These are phyloP conservation scores for Suricata suricatta DNA, from an alignment of 2,113 vertebrate species.

Conservation along the genomic window DNA sequence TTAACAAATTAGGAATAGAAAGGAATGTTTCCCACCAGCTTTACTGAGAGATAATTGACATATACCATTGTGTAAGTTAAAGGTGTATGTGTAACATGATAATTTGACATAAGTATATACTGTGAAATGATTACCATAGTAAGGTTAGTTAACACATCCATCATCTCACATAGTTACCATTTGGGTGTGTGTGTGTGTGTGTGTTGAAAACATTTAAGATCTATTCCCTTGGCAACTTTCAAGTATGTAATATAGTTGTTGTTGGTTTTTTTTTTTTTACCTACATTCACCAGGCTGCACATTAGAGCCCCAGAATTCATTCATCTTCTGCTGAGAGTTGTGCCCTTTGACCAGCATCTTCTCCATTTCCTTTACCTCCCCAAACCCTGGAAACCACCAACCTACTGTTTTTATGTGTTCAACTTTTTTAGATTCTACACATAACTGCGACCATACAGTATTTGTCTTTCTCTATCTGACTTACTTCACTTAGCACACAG, in stretches of 20 bases:
- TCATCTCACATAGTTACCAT: not conserved
- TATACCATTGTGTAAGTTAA: not conserved
- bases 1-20: not conserved
- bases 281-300: not conserved
- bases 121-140: not conserved
- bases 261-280: too few relatives aligned
- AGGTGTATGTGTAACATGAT: not conserved
- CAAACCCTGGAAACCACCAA: not conserved
- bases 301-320: not conserved
- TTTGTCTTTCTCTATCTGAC: not conserved
- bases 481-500: not conserved
- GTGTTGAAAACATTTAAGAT: not conserved
- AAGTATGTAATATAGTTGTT: not conserved
- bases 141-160: not conserved
- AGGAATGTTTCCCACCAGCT: not conserved
- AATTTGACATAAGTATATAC: not conserved
- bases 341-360: not conserved
- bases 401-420: not conserved
- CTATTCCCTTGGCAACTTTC: not conserved
- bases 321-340: not conserved
- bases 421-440: not conserved
- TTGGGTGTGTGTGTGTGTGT: not conserved
- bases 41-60: not conserved
- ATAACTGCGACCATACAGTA: not conserved
- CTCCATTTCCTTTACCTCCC: not conserved